A percentile compares a stretch with the other conserved stretches of the same genome.
Conservation (phyloP, 2,888 invertebrate genomes). For the Choreutis nemorana region DNA sequence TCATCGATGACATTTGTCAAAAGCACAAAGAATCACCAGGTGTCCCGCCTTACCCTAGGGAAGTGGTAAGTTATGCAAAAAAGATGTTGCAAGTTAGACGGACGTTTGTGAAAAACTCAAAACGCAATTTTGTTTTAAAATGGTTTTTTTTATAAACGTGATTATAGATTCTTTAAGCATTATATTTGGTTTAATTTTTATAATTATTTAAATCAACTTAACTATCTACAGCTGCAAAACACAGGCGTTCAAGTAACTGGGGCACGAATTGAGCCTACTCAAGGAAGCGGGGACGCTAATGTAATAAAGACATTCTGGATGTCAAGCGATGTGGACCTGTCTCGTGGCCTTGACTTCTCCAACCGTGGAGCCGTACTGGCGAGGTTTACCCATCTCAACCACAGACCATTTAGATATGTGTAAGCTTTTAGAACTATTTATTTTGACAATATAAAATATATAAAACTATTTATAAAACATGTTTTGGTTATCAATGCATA, state of each 20-base stretch:
- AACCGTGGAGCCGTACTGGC: constrained; percentile 74
- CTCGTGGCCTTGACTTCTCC: constrained; percentile 82
- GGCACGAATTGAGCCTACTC: constrained; percentile 51
- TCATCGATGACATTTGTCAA: constrained; percentile 77
- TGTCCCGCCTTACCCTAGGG: constrained; percentile 44
- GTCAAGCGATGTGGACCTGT: constrained; percentile 80
- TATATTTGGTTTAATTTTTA: constrained; percentile 1
- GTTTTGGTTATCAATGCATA: neutral
- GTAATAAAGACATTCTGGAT: constrained; percentile 79
- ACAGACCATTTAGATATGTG: constrained; percentile 74
- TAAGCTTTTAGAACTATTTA: too few relatives aligned
- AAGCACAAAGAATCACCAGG: constrained; percentile 67
- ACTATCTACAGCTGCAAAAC: constrained; percentile 61
- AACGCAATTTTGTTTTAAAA: too few relatives aligned
- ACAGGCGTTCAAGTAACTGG: constrained; percentile 65
- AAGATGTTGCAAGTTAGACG: too few relatives aligned
- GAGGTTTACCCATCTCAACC: constrained; percentile 80
- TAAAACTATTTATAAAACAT: too few relatives aligned
- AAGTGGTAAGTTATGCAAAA: too few relatives aligned
- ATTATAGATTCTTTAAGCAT: too few relatives aligned
- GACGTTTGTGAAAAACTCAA: too few relatives aligned
- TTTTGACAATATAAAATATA: too few relatives aligned
- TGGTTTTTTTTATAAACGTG: too few relatives aligned
- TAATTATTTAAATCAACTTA: neutral
- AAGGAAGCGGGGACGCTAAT: constrained; percentile 58